Conservation (phyloP, 1,140 invertebrate species). For the Nephotettix cincticeps region DNA sequence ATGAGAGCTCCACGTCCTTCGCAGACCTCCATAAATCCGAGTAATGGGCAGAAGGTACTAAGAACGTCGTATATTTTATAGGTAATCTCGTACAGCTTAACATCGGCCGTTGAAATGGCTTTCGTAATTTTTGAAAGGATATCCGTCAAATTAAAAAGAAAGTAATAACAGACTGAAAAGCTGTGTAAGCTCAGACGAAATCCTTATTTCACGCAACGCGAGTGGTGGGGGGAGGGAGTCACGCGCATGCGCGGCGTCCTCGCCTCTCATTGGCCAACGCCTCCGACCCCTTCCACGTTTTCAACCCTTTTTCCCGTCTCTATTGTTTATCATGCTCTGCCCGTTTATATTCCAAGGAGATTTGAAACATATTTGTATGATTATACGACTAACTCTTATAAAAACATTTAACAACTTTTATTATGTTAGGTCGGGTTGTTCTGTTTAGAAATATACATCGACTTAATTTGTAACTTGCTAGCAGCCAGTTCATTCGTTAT, state of each 20-base stretch:
- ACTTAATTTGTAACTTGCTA: too few relatives aligned
- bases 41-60: background rate
- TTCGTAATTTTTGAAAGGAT: background rate
- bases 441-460: too few relatives aligned
- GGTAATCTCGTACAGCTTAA: slow-evolving; percentile 3
- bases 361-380: slow-evolving; percentile 20
- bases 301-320: slow-evolving; percentile 6
- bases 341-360: slow-evolving; percentile 17
- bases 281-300: background rate
- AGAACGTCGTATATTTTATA: slow-evolving; percentile 13
- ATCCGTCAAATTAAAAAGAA: background rate
- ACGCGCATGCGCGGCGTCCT: background rate
- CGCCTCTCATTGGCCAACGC: background rate
- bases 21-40: too few relatives aligned
- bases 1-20: too few relatives aligned
- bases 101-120: slow-evolving; percentile 7
- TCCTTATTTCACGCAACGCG: background rate
- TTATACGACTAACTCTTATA: slow-evolving; percentile 13
- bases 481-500: too few relatives aligned
- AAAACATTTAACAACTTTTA: slow-evolving; percentile 14
- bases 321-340: slow-evolving; percentile 21
- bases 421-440: background rate
- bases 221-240: background rate
- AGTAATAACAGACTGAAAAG: slow-evolving; percentile 7
- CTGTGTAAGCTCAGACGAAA: slow-evolving; percentile 3